phyloP scores from a whole-genome alignment of 2,797 vertebrate genomes.

The Falco columbarius region DNA sequence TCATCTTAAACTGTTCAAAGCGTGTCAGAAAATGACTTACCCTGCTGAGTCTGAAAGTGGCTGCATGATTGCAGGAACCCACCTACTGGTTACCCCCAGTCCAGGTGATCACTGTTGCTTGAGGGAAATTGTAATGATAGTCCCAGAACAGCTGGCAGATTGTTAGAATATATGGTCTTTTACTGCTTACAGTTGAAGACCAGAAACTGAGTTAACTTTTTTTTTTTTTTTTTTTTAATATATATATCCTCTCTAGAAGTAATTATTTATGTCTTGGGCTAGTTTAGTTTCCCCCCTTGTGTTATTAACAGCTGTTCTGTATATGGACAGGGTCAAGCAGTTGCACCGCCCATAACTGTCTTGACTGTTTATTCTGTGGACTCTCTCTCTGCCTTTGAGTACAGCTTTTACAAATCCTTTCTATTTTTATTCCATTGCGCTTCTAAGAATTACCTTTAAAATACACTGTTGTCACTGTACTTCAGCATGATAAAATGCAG shows the following conservation, averaged over 20 bases:
- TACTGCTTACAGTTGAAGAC: neutral
- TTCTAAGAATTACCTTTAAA: constrained; percentile 23
- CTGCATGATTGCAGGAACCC: neutral
- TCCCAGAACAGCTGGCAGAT: neutral
- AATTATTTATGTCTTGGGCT: neutral
- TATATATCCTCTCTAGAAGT: neutral
- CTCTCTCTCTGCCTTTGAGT: neutral
- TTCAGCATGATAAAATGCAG: neutral
- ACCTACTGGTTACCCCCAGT: neutral
- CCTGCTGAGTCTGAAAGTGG: constrained; percentile 16
- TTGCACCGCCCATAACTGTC: neutral
- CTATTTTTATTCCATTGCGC: neutral
- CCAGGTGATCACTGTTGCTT: neutral
- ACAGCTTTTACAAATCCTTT: neutral
- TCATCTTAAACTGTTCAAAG: constrained; percentile 61
- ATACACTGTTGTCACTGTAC: neutral
- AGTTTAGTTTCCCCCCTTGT: neutral
- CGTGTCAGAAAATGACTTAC: neutral
- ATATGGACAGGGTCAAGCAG: neutral
- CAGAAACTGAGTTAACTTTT: neutral
- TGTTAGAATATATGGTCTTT: neutral
- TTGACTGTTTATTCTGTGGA: neutral
- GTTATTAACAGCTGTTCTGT: neutral
- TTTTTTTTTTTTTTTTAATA: neutral
- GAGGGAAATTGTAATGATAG: neutral